These are phyloP conservation scores for Ptilorrhoa leucosticta DNA, from an alignment of 2,113 vertebrate species.

Conservation along the genomic window DNA sequence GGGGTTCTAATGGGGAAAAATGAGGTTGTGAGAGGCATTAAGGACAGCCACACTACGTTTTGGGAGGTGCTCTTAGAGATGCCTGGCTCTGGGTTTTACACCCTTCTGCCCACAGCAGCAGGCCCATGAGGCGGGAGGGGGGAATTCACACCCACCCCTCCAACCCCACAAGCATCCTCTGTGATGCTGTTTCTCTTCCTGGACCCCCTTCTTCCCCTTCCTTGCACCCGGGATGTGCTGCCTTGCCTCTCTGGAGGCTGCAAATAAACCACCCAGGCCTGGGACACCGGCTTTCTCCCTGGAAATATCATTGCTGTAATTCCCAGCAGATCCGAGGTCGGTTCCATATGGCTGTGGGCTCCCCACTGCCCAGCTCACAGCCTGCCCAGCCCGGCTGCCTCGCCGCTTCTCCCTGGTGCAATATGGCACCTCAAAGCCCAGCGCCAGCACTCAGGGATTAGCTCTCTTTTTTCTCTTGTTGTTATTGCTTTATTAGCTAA, in stretches of 20 bases:
- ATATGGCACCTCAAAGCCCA: neutral
- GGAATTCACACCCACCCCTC: neutral
- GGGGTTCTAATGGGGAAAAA: neutral
- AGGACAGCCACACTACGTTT: neutral
- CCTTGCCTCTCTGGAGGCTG: neutral
- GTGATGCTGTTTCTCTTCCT: neutral
- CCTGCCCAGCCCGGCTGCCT: neutral
- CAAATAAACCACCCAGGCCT: neutral
- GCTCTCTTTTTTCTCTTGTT: neutral
- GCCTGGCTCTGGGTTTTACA: neutral
- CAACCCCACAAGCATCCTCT: fast-evolving
- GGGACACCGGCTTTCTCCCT: neutral
- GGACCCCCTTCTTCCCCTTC: neutral
- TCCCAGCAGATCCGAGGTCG: neutral
- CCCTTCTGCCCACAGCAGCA: neutral
- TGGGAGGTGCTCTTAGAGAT: neutral
- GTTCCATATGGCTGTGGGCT: neutral
- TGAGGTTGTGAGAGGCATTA: neutral
- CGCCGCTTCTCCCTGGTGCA: neutral
- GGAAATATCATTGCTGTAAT: neutral
- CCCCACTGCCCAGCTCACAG: fast-evolving
- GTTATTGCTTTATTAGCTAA: slow-evolving; percentile 46
- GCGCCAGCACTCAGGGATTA: neutral
- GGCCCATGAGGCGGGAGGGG: fast-evolving
- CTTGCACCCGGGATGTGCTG: fast-evolving